Evolutionary conservation across 2,888 invertebrate species (phyloP).

Genomic region (Venustoraphidia nigricollis): DNA sequence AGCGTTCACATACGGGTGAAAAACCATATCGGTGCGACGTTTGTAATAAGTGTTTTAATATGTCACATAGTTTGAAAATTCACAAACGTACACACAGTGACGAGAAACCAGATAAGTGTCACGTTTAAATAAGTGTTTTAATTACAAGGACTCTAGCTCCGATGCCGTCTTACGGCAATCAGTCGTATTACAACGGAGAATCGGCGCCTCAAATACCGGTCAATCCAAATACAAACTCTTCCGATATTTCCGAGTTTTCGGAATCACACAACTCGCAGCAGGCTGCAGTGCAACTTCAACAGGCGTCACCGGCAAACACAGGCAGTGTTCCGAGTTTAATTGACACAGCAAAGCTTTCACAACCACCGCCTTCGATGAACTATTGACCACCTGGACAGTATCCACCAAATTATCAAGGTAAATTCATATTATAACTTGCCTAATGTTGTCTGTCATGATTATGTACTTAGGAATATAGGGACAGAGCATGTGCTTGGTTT

Average conservation of each 20-base stretch:
- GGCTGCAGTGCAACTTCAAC: neutral
- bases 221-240: neutral
- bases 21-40: too few relatives aligned
- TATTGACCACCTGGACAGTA: conserved; percentile 9
- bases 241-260: neutral
- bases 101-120: too few relatives aligned
- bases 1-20: too few relatives aligned
- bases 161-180: conserved; percentile 7
- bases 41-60: too few relatives aligned
- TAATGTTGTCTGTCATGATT: too few relatives aligned
- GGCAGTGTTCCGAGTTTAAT: neutral
- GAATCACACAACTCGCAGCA: neutral
- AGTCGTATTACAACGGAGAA: neutral
- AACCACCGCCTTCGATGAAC: conserved; percentile 3
- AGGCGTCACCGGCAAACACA: neutral
- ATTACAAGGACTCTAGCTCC: conserved; percentile 11
- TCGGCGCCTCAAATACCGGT: neutral
- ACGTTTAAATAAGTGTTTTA: too few relatives aligned
- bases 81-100: too few relatives aligned
- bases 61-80: too few relatives aligned
- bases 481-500: too few relatives aligned
- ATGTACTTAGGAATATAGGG: too few relatives aligned
- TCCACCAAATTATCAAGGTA: conserved; percentile 9
- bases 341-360: neutral
- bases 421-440: too few relatives aligned